A percentile compares a stretch with the other conserved stretches of the same genome.
Evolutionary conservation across 2,113 vertebrate species (phyloP).

Genomic region (Agapornis roseicollis): DNA sequence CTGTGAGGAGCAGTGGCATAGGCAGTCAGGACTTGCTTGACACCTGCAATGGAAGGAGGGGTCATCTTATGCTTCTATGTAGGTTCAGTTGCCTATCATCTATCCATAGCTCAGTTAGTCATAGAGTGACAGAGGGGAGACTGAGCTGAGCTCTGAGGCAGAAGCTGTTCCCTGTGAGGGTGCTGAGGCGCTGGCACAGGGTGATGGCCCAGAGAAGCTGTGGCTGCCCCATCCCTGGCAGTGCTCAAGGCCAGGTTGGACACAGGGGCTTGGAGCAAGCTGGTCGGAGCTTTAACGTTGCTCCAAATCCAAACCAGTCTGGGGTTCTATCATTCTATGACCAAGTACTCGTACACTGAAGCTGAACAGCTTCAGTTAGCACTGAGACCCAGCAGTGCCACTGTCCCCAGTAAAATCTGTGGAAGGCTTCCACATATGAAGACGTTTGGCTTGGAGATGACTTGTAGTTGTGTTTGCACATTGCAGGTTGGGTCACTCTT

Average conservation of each 20-base stretch:
- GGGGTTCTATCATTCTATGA: not conserved
- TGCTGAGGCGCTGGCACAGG: not conserved
- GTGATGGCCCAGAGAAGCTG: not conserved
- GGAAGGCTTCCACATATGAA: not conserved
- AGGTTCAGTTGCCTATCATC: not conserved
- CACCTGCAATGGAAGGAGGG: not conserved
- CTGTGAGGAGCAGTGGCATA: accelerated
- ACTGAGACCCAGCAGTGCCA: not conserved
- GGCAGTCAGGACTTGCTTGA: not conserved
- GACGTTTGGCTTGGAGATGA: not conserved
- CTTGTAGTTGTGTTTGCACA: accelerated
- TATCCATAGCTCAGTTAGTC: not conserved
- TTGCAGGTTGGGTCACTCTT: not conserved
- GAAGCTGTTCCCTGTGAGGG: not conserved
- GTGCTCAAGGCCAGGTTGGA: not conserved
- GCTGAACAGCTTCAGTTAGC: not conserved
- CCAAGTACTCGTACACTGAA: not conserved
- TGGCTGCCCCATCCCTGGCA: not conserved
- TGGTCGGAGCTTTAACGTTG: not conserved
- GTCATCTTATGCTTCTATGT: not conserved
- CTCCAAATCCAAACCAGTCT: not conserved
- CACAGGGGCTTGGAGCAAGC: not conserved
- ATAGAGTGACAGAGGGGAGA: not conserved
- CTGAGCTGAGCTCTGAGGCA: not conserved
- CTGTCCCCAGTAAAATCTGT: not conserved